Conservation (phyloP, 2,888 invertebrate genomes). For the Caenorhabditis virilis region DNA sequence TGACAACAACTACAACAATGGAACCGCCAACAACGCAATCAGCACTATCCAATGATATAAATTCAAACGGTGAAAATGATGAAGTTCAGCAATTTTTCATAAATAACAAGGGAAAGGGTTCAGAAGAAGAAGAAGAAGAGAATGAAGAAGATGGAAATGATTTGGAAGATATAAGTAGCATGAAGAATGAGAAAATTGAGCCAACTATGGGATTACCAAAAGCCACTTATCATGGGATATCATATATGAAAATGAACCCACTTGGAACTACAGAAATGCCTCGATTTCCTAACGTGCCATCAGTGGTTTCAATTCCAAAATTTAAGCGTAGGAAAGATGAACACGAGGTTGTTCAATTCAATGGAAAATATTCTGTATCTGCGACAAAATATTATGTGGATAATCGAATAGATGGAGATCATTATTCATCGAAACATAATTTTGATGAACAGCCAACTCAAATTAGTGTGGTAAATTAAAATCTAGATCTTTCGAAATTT, state of each 20-base stretch:
- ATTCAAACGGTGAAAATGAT: constrained; percentile 7
- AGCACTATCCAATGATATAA: too few relatives aligned
- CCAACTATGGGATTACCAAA: not conserved
- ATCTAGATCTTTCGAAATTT: not conserved
- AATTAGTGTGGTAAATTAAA: constrained; percentile 3
- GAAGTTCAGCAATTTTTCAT: constrained; percentile 1
- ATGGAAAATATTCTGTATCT: constrained; percentile 33
- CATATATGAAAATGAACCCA: not conserved
- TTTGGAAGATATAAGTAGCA: not conserved
- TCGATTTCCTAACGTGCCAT: too few relatives aligned
- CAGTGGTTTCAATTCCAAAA: not conserved
- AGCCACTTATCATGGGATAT: not conserved
- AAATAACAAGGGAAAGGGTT: not conserved
- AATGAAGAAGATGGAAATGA: constrained; percentile 10
- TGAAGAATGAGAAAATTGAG: not conserved
- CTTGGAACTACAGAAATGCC: not conserved
- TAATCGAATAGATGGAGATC: constrained; percentile 32
- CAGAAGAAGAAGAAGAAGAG: constrained; percentile 17
- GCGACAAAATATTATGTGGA: constrained; percentile 39
- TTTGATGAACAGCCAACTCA: constrained; percentile 4
- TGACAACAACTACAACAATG: constrained; percentile 11
- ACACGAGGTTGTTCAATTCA: constrained; percentile 26
- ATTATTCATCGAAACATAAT: constrained; percentile 10
- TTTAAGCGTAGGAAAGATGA: constrained; percentile 9
- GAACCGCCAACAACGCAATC: not conserved